Percentiles rank a stretch among this genome's conserved stretches.
phyloP scores from a whole-genome alignment of 2,113 vertebrate genomes.

The Grammomys dolichurus region DNA sequence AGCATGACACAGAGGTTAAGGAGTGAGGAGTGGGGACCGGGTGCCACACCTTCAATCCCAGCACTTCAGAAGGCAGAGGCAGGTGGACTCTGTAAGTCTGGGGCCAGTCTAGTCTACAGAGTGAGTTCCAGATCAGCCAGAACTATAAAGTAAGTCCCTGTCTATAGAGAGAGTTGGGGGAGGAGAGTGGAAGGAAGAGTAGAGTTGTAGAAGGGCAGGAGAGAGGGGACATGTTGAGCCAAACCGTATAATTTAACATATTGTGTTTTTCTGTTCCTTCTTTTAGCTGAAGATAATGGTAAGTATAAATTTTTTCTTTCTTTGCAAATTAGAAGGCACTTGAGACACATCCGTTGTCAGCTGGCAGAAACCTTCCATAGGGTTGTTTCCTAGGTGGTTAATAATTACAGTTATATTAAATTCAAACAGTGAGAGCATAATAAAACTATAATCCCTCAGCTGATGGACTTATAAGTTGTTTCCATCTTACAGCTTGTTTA shows the following conservation, averaged over 20 bases:
- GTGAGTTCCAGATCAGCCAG: neutral
- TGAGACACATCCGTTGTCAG: constrained; percentile 20
- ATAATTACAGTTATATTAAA: constrained; percentile 28
- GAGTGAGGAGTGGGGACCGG: neutral
- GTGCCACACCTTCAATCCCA: neutral
- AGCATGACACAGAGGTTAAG: neutral
- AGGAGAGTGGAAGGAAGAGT: neutral
- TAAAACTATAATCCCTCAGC: neutral
- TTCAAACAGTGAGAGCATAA: neutral
- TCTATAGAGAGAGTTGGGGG: neutral
- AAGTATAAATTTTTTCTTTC: constrained; percentile 78
- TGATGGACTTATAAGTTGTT: neutral
- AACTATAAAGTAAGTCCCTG: neutral
- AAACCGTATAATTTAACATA: constrained; percentile 63
- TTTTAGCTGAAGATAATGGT: constrained; percentile 78
- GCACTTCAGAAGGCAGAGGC: neutral
- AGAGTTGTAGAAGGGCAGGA: neutral
- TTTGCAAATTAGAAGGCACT: constrained; percentile 58
- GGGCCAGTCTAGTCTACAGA: neutral
- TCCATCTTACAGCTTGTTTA: neutral
- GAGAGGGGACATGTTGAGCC: neutral
- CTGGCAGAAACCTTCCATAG: neutral
- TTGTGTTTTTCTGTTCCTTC: constrained; percentile 65
- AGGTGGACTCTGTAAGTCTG: neutral
- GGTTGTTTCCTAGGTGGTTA: neutral